These are phyloP conservation scores for Scaptomyza parva DNA, from an alignment of 2,888 invertebrate genomes.

Conservation along the genomic window DNA sequence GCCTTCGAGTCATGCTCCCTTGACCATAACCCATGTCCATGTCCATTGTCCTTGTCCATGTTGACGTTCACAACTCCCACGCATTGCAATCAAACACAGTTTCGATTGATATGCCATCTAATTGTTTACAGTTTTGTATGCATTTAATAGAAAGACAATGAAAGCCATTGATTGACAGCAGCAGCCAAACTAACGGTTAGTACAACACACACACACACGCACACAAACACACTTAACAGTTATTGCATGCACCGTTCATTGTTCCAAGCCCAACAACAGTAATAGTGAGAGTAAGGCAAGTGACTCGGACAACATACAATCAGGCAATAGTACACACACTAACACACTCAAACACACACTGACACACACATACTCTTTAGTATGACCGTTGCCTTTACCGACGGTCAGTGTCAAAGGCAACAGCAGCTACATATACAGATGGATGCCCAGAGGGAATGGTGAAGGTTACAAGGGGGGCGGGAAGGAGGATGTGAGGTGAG, in stretches of 20 bases:
- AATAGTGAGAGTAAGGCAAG: conserved; percentile 35
- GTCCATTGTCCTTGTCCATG: neutral
- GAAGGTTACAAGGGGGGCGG: no score
- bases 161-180: conserved; percentile 44
- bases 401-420: conserved; percentile 71
- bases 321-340: conserved; percentile 40
- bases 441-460: neutral
- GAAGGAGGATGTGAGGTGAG: neutral
- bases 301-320: conserved; percentile 14
- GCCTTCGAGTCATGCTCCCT: no score
- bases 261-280: no score
- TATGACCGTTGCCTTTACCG: conserved; percentile 28
- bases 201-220: neutral
- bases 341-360: neutral
- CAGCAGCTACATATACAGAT: neutral
- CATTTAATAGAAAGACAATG: conserved; percentile 6
- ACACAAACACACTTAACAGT: neutral
- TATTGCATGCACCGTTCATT: no score
- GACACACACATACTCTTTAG: neutral
- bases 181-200: conserved; percentile 1
- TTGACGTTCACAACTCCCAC: neutral
- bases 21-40: no score
- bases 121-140: conserved; percentile 35
- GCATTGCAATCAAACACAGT: conserved; percentile 13
- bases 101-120: conserved; percentile 35